Evolutionary conservation across 2,888 invertebrate species (phyloP), one percentile per base, ranked within the genome.

Genomic region (Kuschelorhynchus macadamiae): DNA sequence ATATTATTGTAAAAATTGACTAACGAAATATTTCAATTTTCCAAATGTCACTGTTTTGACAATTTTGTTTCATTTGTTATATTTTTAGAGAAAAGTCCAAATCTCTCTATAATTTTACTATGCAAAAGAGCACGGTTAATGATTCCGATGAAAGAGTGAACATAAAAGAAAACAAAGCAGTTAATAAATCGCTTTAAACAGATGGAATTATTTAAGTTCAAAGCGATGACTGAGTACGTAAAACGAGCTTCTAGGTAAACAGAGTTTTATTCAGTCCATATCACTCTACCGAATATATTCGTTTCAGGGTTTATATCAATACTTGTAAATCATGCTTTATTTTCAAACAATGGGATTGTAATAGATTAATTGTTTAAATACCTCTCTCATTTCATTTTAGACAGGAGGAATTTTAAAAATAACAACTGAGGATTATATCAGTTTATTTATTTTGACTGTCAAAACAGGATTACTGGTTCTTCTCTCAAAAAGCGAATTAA

Each of bases 221-320:
- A 72, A 61, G 74, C 74, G 78, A 73, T 76, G 78, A 78, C 74
- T 74, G 78, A 78, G 75, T 77, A 74, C 75, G 75, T 77, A 76
- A 76, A 77, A 76, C 74, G 63, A 67, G 71, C 74, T 72, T 65
- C 72, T 75, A 76, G 76, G 76, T 76, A 77, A 78, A 78, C 77
- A 77, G 14, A 25, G 71, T 71, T 77, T 77, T 76, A 76, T 76
- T 71, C 74, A 74, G 74, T 72, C 71, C 73, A 49, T 47, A 56
- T 49, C 39, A 49, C 59, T 17, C 11, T 25, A 39, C n/a, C 36
- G 17, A 41, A 11, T 39, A 20, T 21, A 21, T 49, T 49, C 32
- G 56, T 49, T 49, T n/a, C 9, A 11, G 12, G 41, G 30, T 56
- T 50, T 50, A 56, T 47, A 33, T 56, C 56, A 64, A 49, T 64